Evolutionary conservation across 2,113 vertebrate genomes (phyloP), one percentile per base, ranked within the genome.

Genomic region (Candoia aspera): DNA sequence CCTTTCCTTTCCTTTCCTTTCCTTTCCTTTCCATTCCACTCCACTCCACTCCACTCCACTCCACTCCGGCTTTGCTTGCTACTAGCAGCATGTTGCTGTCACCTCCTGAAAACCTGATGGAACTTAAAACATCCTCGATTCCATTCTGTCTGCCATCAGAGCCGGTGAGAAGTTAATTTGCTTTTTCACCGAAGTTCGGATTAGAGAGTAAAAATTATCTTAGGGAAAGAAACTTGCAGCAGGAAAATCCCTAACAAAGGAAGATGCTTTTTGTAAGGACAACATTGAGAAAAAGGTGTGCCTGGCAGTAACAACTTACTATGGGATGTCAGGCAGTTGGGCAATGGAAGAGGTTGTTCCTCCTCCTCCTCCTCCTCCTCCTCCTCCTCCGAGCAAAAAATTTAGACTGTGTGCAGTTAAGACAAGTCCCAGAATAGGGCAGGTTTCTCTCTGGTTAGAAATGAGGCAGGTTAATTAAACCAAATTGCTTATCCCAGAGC

Each of bases 131-230:
- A 11, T 0, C 0, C 0, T 19, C 79, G 59, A 33, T 49, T 54
- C 33, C 9, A 8, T 12, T 49, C 53, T 37, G 91, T 73, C 85
- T 0, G 2, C 19, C 92, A 0, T 23, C 58, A 53, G 92, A 90
- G 93, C 90, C 90, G 23, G 90, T 3, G 93, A 90, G 94, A 95
- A 95, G 79, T 94, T 94, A 90, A 94, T 68, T 95, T 89, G 4
- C 83, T 96, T 95, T 79, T 96, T 83, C 64, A 24, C 53, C 64
- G 92, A 94, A 94, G 96, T 94, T 89, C 87, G 1, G 64, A 94
- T 97, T 96, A 96, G 92, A 95, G 92, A 55, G 90, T 90, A 94
- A 93, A 91, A 96, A 95, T 95, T 87, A 94, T 91, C 96, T 95
- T 83, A 93, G 58, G 90, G 85, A 58, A 21, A 87, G 92, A 92